Conservation (phyloP, 2,888 invertebrate genomes). For the Galerucella calmariensis region DNA sequence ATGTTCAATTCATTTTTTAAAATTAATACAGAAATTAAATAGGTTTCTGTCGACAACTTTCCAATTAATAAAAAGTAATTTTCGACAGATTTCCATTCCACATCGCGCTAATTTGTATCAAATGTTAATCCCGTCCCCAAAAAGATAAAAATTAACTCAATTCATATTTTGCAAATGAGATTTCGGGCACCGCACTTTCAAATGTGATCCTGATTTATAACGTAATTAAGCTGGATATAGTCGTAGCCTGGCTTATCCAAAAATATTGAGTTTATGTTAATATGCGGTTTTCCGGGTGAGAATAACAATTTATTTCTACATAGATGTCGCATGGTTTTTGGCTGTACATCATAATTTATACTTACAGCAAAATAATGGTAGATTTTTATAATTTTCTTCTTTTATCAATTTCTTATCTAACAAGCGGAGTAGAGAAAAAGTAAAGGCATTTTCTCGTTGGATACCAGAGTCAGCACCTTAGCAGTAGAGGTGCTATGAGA, state of each 20-base stretch:
- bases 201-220: constrained; percentile 38
- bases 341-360: background rate
- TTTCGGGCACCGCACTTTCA: constrained; percentile 33
- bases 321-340: background rate
- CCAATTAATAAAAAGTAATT: background rate
- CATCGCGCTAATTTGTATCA: background rate
- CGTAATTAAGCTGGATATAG: constrained; percentile 35
- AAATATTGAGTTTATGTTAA: constrained; percentile 34
- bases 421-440: background rate
- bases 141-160: background rate
- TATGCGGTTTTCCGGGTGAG: constrained; percentile 14
- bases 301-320: constrained; percentile 25
- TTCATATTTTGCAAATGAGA: constrained; percentile 31
- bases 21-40: background rate
- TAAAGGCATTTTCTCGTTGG: too few species aligned
- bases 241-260: constrained; percentile 28
- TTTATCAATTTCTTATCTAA: background rate
- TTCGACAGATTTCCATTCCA: background rate
- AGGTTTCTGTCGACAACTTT: background rate
- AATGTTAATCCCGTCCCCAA: background rate
- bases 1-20: too few species aligned
- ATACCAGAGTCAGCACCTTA: too few species aligned
- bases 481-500: too few species aligned
- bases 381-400: background rate
- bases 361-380: background rate